Evolutionary conservation across 1,140 invertebrate genomes (phyloP).

Genomic region (Phocides pigmalion): DNA sequence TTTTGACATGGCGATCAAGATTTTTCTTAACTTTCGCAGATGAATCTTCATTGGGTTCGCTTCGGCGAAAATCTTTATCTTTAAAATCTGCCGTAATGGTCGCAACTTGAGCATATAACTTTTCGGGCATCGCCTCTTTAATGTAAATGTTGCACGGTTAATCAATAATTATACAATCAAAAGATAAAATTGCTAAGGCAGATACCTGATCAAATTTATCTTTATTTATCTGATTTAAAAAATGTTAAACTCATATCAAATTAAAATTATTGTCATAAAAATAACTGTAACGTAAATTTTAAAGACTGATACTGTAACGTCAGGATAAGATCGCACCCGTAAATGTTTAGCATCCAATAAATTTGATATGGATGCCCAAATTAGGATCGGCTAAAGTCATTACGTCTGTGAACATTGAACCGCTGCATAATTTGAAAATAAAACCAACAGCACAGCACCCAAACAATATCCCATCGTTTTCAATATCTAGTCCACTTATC

Average conservation of each 20-base stretch:
- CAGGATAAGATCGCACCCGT: constrained; percentile 12
- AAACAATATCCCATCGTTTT: constrained; percentile 58
- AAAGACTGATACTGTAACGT: constrained; percentile 4
- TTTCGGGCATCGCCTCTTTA: constrained; percentile 8
- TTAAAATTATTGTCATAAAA: not conserved
- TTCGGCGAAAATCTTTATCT: constrained; percentile 53
- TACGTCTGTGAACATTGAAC: constrained; percentile 40
- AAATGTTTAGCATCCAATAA: constrained; percentile 35
- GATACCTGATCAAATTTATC: no score
- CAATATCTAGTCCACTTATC: constrained; percentile 70
- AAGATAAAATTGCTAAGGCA: not conserved
- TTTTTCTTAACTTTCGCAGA: constrained; percentile 57
- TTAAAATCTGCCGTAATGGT: constrained; percentile 32
- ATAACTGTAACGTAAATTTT: constrained; percentile 5
- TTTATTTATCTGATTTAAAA: constrained; percentile 21
- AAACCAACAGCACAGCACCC: constrained; percentile 44
- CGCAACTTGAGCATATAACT: constrained; percentile 21
- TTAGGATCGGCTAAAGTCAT: constrained; percentile 38
- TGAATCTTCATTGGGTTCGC: constrained; percentile 48
- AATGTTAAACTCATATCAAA: not conserved
- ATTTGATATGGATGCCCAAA: constrained; percentile 39
- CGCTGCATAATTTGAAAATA: constrained; percentile 53
- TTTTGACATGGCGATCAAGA: constrained; percentile 70
- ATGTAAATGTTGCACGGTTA: constrained; percentile 7
- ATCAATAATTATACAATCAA: constrained; percentile 11